Base-by-base conservation (phyloP, 2,888 invertebrate genomes). In the Epistrophe grossulariae region DNA sequence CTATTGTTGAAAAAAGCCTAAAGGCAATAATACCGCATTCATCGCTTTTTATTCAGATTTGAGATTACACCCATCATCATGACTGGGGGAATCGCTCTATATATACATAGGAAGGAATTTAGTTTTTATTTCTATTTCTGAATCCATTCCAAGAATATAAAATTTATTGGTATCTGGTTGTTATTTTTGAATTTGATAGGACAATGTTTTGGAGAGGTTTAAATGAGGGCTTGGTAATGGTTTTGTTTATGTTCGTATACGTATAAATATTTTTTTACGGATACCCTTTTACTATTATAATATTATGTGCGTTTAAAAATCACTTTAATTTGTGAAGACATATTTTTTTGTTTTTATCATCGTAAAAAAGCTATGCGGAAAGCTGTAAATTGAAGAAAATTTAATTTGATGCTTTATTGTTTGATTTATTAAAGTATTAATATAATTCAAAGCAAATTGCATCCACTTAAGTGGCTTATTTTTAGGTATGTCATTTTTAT, bases 101-200 rank as follows among this genome's bases (percentile, higher is more conserved):
- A n/a, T n/a, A n/a, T n/a, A n/a, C 2, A 17, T 1, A 13, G 31
- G 19, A 68, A 38, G 38, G 52, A 50, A 50, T 19, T 31, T 45
- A 11, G n/a, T 17, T 28, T 45, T 66, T 38, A 28, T 31, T 48
- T 17, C n/a, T 11, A 17, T 66, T 28, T 15, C 43, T 17, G 38
- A 5, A 31, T 64, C 7, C 11, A 4, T 19, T 45, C 11, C 52
- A 77, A 68, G 68, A 60, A 77, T 68, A 77, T 55, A 35, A 28
- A 70, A 78, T 81, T 85, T 81, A 85, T 78, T 81, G 70, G 62
- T 60, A 73, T 81, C 81, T 74, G 64, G 55, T 24, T 68, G 77
- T 77, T 79, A 57, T 85, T 78, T 72, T 85, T 64, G 71, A 78
- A 70, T 85, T 84, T 81, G 81, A 85, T 78, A 81, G 73, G 57